These are phyloP conservation scores for Phoenicopterus ruber DNA, from an alignment of 2,113 vertebrate genomes.

Conservation along the genomic window DNA sequence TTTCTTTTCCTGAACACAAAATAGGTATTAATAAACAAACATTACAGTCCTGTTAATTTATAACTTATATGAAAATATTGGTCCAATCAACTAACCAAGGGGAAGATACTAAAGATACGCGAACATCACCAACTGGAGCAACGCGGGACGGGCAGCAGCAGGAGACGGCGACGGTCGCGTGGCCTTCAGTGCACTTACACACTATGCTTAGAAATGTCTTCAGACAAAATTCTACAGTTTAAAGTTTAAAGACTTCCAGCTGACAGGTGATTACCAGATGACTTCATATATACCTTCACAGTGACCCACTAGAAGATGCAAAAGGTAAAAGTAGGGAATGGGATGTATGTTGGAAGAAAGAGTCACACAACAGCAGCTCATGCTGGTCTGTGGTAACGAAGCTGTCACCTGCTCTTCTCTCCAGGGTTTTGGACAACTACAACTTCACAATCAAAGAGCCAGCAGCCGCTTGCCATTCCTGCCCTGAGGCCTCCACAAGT, in stretches of 20 bases:
- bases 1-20: background rate
- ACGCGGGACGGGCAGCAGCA: rapidly evolving
- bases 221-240: background rate
- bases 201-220: background rate
- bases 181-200: background rate
- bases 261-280: background rate
- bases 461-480: background rate
- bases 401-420: background rate
- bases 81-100: background rate
- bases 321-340: background rate
- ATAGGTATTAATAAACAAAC: background rate
- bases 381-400: rapidly evolving
- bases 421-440: background rate
- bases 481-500: background rate
- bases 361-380: background rate
- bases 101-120: background rate
- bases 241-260: background rate
- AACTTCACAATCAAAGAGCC: background rate
- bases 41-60: background rate
- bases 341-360: background rate
- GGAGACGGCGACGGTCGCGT: rapidly evolving
- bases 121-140: background rate
- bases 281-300: background rate
- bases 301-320: background rate
- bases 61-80: background rate